Percentiles rank a stretch among this genome's conserved stretches.
Conservation (phyloP, 2,113 vertebrate genomes). For the Hoplias malabaricus region DNA sequence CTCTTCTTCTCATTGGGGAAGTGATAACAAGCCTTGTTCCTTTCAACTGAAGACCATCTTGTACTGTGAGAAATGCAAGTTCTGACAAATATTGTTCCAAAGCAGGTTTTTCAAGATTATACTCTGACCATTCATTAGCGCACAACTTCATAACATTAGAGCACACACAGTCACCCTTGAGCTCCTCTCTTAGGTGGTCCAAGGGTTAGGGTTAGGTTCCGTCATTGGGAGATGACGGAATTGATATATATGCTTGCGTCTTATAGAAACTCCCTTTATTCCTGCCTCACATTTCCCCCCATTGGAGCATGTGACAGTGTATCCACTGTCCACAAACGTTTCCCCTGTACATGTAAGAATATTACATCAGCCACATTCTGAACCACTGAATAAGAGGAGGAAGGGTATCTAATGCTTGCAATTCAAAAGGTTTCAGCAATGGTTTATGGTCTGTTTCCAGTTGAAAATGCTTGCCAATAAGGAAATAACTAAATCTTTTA, state of each 20-base stretch:
- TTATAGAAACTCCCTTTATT: neutral
- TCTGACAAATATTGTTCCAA: constrained; percentile 24
- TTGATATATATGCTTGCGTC: constrained; percentile 16
- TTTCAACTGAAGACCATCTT: constrained; percentile 20
- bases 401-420: neutral
- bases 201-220: neutral
- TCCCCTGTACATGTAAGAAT: constrained; percentile 25
- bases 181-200: constrained; percentile 4
- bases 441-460: no score
- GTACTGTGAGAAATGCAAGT: neutral
- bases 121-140: neutral
- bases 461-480: no score
- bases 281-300: neutral
- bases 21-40: constrained; percentile 17
- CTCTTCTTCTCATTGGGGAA: constrained; percentile 26
- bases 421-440: no score
- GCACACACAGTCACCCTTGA: neutral
- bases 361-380: constrained; percentile 21
- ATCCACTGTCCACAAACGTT: constrained; percentile 15
- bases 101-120: neutral
- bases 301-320: neutral
- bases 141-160: neutral
- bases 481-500: no score
- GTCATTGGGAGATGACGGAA: neutral
- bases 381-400: no score